Evolutionary conservation across 2,113 vertebrate species (phyloP).

Genomic region (Etia nguti): DNA sequence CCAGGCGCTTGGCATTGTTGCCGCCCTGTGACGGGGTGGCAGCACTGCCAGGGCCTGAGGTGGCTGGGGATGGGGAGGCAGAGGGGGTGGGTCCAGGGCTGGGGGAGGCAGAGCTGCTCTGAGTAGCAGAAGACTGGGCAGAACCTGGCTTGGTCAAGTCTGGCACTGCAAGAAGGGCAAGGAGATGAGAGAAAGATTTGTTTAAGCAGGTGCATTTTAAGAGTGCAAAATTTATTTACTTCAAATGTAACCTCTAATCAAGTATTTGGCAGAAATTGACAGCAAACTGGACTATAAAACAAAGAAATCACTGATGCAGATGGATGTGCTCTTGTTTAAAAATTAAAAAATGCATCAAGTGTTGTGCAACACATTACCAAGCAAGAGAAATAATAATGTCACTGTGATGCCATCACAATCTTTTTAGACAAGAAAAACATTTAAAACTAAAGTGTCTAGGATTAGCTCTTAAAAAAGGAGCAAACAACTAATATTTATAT

Average conservation of each 20-base stretch:
- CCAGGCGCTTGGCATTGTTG: conserved; percentile 99
- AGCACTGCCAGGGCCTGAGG: conserved; percentile 89
- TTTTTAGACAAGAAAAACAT: neutral
- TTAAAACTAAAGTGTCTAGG: neutral
- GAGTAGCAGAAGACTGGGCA: conserved; percentile 80
- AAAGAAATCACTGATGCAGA: neutral
- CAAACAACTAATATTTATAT: neutral
- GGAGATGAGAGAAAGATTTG: neutral
- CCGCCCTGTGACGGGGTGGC: conserved; percentile 94
- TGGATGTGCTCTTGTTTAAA: neutral
- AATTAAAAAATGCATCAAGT: neutral
- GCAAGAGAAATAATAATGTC: neutral
- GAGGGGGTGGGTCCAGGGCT: conserved; percentile 98
- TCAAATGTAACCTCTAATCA: neutral
- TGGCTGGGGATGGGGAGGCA: conserved; percentile 78
- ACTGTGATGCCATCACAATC: neutral
- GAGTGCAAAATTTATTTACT: neutral
- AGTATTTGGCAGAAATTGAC: neutral
- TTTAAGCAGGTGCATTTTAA: neutral
- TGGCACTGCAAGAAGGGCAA: conserved; percentile 80
- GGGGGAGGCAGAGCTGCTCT: conserved; percentile 89
- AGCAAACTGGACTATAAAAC: neutral
- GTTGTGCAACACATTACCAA: neutral
- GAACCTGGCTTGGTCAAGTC: conserved; percentile 96
- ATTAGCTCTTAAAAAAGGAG: neutral